Conservation (phyloP, 2,888 invertebrate species). For the Tipula vernalis region DNA sequence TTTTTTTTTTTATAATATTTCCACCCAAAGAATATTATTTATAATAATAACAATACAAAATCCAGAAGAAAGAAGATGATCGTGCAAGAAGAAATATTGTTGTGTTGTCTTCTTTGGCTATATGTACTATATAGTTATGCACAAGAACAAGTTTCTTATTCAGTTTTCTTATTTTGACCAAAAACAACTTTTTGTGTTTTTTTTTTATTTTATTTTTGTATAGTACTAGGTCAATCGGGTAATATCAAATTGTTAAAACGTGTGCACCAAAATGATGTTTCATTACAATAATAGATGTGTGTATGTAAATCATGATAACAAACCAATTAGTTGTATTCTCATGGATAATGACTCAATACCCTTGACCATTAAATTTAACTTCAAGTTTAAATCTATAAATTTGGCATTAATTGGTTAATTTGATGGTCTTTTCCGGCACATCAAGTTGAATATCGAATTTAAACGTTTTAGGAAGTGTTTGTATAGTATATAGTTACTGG, state of each 20-base stretch:
- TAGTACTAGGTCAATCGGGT: conserved; percentile 1
- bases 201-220: background rate
- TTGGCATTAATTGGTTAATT: background rate
- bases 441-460: background rate
- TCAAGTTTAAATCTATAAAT: background rate
- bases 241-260: background rate
- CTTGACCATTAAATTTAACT: background rate
- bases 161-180: background rate
- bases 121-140: background rate
- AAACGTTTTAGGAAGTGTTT: background rate
- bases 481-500: no score
- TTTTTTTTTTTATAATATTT: background rate
- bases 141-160: background rate
- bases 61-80: background rate
- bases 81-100: background rate
- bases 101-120: background rate
- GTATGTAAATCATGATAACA: background rate
- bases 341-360: background rate
- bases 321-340: background rate
- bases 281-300: background rate
- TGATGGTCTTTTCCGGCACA: background rate
- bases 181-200: background rate
- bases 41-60: background rate
- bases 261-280: background rate
- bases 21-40: background rate